Base-by-base conservation (phyloP, 2,113 vertebrate genomes). In the Turdus rufiventris region DNA sequence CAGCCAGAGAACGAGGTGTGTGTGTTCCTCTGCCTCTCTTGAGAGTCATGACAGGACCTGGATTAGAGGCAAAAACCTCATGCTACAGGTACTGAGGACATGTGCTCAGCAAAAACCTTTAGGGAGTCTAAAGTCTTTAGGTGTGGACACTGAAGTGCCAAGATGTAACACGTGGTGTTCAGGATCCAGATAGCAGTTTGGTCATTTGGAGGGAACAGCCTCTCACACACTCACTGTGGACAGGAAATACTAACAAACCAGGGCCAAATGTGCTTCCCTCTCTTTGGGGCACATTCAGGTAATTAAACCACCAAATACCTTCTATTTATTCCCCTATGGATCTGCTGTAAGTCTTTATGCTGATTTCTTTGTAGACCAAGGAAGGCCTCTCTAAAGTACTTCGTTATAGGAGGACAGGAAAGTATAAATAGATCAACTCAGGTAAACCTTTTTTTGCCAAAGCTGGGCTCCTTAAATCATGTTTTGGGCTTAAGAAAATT, bases 121-220 rank as follows among this genome's bases (percentile, higher is more conserved):
- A 34, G 23, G 10, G 38, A 83, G 18, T 14, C 9, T 31, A 12
- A 92, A 76, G 63, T 8, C 19, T 40, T 72, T 2, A 43, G 12
- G 10, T 33, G 14, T 62, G 56, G 38, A 47, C 66, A 50, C 24
- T 28, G 38, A 47, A 3, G 9, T 31, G 36, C 14, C 10, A 28
- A 10, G 18, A 20, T 60, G 26, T 4, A 25, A n/a, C 25, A 45
- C 0, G 0, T 12, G 33, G 6, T n/a, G 8, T 11, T 77, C 34
- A 45, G 14, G 45, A 58, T 66, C 53, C n/a, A 21, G 18, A 23
- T 3, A 48, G 16, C 6, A 71, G 3, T 28, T 43, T 28, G 34
- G 28, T n/a, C 40, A 33, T 67, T 74, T 81, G 65, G 34, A 67
- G 57, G 77, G 56, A 91, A 51, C 25, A 81, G 5, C 21, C 17